phyloP scores from a whole-genome alignment of 2,113 vertebrate genomes.

The Murina feae region DNA sequence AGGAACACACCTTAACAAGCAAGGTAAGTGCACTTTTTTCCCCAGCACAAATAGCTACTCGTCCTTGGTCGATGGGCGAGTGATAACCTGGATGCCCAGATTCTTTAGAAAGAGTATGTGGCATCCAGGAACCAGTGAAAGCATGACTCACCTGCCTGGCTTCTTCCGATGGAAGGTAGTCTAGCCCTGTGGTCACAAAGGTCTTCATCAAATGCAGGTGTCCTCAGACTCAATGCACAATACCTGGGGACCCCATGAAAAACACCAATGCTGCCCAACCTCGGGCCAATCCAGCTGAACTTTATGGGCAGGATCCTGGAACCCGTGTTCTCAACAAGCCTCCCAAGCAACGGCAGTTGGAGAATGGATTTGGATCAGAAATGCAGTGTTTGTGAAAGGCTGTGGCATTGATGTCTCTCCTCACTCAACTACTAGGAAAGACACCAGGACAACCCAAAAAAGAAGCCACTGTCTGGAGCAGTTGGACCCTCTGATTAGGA shows the following conservation, averaged over 20 bases:
- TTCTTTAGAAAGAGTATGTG: background rate
- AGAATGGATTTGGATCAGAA: background rate
- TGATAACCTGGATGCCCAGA: background rate
- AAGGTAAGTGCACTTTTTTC: accelerated
- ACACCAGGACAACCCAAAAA: accelerated
- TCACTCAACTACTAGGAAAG: background rate
- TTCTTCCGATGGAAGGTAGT: background rate
- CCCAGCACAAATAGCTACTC: background rate
- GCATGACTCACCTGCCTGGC: no score
- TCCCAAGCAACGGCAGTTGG: background rate
- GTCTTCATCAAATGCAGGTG: background rate
- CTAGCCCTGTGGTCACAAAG: background rate
- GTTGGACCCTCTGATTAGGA: background rate
- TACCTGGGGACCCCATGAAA: background rate
- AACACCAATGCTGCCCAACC: no score
- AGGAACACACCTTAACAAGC: background rate
- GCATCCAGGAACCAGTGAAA: background rate
- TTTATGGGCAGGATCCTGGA: accelerated
- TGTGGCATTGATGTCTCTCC: background rate
- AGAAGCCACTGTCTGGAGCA: background rate
- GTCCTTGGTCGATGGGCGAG: background rate
- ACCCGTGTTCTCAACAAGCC: background rate
- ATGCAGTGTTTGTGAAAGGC: background rate
- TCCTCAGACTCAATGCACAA: background rate
- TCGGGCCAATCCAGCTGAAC: no score